These are phyloP conservation scores for Poeciliopsis prolifica DNA, from an alignment of 2,113 vertebrate species.

Conservation along the genomic window DNA sequence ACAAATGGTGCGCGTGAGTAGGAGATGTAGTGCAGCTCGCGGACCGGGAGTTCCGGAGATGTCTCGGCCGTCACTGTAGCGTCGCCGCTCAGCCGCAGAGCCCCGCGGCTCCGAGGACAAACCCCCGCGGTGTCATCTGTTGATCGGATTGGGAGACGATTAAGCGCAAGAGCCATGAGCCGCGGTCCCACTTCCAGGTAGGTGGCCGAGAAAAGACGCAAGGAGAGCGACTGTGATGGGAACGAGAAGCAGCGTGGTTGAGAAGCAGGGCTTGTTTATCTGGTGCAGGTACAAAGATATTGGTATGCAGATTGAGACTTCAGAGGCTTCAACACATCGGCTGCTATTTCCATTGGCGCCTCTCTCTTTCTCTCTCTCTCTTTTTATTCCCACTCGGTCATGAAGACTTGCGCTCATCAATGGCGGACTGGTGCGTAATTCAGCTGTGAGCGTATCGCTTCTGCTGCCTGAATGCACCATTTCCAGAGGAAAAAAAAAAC, in stretches of 20 bases:
- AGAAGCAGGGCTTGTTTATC: conserved; percentile 23
- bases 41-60: conserved; percentile 38
- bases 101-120: conserved; percentile 36
- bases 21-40: conserved; percentile 14
- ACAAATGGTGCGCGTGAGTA: conserved; percentile 52
- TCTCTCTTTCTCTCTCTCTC: conserved; percentile 3
- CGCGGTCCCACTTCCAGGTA: conserved; percentile 65
- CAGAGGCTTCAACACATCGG: conserved; percentile 49
- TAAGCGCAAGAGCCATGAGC: conserved; percentile 67
- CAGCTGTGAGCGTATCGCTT: conserved; percentile 17
- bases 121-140: conserved; percentile 54
- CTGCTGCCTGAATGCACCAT: conserved; percentile 41
- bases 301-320: conserved; percentile 57
- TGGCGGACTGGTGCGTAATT: conserved; percentile 50
- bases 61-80: conserved; percentile 28
- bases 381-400: neutral
- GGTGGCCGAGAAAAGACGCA: conserved; percentile 5
- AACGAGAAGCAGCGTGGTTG: neutral
- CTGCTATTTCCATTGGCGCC: conserved; percentile 38
- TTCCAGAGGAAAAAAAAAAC: neutral
- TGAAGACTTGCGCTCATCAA: conserved; percentile 42
- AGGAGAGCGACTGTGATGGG: neutral
- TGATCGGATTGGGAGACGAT: conserved; percentile 64
- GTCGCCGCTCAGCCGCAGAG: conserved; percentile 8
- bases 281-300: conserved; percentile 40